Percentiles rank a stretch among this genome's conserved stretches.
Conservation (phyloP, 2,797 vertebrate genomes). For the Tokudaia muenninki region DNA sequence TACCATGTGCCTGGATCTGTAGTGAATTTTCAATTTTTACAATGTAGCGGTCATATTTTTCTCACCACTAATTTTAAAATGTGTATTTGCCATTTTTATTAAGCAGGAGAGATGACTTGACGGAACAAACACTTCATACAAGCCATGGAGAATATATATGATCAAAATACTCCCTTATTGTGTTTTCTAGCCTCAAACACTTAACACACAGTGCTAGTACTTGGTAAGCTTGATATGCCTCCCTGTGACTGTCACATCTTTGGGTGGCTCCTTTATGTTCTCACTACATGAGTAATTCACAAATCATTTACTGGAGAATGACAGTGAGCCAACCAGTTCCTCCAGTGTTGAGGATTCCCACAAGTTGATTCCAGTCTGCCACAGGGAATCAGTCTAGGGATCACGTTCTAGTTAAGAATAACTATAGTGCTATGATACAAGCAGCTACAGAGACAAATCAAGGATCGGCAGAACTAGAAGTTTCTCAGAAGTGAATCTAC, state of each 20-base stretch:
- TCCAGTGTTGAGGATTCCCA: background rate
- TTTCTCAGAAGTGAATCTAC: background rate
- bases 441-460: background rate
- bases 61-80: background rate
- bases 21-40: background rate
- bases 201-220: too few species aligned
- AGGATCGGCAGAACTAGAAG: background rate
- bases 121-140: background rate
- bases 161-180: background rate
- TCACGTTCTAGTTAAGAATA: background rate
- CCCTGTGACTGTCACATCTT: background rate
- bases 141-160: background rate
- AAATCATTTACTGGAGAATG: background rate
- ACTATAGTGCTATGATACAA: background rate
- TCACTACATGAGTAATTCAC: background rate
- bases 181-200: background rate
- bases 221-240: accelerated
- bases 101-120: background rate
- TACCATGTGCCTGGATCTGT: background rate
- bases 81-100: background rate
- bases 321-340: accelerated
- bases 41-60: background rate
- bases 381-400: accelerated
- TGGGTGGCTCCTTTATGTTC: background rate
- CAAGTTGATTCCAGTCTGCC: background rate